Percentiles rank a stretch among this genome's conserved stretches.
Evolutionary conservation across 2,797 vertebrate genomes (phyloP).

Genomic region (Acanthornis magna): DNA sequence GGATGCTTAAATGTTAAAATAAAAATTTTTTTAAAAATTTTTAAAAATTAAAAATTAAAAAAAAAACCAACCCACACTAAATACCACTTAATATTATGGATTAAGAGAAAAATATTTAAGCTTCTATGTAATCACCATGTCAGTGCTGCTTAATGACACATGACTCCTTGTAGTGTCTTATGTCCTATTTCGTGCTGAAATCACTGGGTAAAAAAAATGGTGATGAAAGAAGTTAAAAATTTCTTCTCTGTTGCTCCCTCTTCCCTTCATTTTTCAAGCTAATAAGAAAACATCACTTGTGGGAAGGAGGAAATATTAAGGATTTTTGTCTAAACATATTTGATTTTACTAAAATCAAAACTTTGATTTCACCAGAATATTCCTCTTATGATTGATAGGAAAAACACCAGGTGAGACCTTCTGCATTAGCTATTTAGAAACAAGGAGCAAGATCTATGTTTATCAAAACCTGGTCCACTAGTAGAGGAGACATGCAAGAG

Average conservation of each 20-base stretch:
- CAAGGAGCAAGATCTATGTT: neutral
- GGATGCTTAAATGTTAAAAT: neutral
- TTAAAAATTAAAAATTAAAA: too few species aligned
- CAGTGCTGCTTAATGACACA: neutral
- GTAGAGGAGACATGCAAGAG: neutral
- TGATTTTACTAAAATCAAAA: neutral
- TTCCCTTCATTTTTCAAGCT: neutral
- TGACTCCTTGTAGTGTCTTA: neutral
- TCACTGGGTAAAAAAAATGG: neutral
- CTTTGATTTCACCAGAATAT: neutral
- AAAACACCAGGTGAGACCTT: neutral
- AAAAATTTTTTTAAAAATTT: neutral
- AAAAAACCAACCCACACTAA: neutral
- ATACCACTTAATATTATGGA: neutral
- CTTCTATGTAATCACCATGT: neutral
- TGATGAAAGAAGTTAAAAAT: neutral
- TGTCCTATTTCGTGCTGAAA: neutral
- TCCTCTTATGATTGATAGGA: neutral
- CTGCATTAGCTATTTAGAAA: neutral
- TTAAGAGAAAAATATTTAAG: neutral
- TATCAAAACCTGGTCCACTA: too few species aligned
- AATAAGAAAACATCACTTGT: neutral
- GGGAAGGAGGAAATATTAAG: neutral
- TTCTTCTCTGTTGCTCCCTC: rapidly evolving
- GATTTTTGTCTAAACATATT: neutral